A percentile compares a stretch with the other conserved stretches of the same genome.
Conservation (phyloP, 2,113 vertebrate species). For the Lophochroa leadbeateri region DNA sequence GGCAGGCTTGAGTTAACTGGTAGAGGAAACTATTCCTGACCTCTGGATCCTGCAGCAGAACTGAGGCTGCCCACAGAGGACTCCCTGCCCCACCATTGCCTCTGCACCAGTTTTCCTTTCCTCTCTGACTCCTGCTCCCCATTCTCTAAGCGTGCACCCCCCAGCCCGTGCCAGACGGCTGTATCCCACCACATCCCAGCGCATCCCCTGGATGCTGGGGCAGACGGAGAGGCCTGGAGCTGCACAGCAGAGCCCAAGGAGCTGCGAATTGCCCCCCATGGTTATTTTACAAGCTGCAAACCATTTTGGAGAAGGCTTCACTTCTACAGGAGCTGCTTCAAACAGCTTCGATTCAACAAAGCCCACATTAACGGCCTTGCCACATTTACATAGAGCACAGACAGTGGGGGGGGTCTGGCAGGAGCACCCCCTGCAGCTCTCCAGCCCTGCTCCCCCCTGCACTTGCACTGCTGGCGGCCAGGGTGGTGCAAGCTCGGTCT, state of each 20-base stretch:
- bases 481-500: constrained; percentile 1
- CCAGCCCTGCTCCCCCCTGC: constrained; percentile 39
- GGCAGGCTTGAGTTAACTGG: background rate
- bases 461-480: constrained; percentile 71
- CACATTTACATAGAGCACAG: constrained; percentile 48
- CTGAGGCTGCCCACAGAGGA: background rate
- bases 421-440: background rate
- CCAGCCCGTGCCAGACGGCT: background rate
- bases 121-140: background rate
- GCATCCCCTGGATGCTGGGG: background rate
- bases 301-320: background rate
- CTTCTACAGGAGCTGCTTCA: background rate
- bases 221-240: background rate
- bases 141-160: background rate
- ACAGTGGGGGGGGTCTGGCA: constrained; percentile 30
- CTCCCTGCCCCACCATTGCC: background rate
- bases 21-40: background rate
- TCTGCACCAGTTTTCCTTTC: background rate
- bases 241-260: background rate
- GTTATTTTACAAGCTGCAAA: constrained; percentile 32
- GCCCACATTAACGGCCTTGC: background rate
- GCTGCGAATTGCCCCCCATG: constrained; percentile 6
- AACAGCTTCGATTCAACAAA: constrained; percentile 3
- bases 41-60: background rate
- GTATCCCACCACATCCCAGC: accelerated